A percentile compares a stretch with the other conserved stretches of the same genome.
phyloP scores from a whole-genome alignment of 1,140 invertebrate species.

The Mya arenaria region DNA sequence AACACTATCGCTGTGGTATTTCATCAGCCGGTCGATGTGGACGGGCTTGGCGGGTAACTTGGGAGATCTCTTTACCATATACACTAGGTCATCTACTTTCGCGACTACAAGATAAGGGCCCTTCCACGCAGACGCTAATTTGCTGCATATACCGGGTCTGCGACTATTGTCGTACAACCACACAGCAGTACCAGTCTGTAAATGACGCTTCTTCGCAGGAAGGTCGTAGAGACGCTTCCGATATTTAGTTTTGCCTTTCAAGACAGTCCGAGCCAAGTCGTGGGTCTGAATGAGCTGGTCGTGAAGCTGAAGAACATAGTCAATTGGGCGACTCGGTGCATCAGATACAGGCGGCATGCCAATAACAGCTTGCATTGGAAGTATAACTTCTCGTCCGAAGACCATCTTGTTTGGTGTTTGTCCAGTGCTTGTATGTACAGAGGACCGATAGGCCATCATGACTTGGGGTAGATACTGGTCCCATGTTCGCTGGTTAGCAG shows the following conservation, averaged over 20 bases:
- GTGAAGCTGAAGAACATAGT: background rate
- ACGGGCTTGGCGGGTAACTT: conserved; percentile 12
- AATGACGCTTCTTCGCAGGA: background rate
- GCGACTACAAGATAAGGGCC: conserved; percentile 17
- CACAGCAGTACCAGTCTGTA: conserved; percentile 5
- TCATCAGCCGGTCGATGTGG: conserved; percentile 21
- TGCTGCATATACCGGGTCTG: background rate
- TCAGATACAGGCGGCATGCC: background rate
- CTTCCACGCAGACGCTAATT: conserved; percentile 14
- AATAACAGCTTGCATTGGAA: background rate
- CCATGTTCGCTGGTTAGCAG: background rate
- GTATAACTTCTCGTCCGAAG: conserved; percentile 49
- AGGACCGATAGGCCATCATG: conserved; percentile 39
- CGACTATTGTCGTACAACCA: conserved; percentile 27
- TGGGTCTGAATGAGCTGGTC: background rate
- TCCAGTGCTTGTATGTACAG: conserved; percentile 39
- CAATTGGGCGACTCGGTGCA: background rate
- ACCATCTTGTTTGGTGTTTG: conserved; percentile 56
- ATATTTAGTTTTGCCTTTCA: background rate
- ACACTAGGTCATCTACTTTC: conserved; percentile 23
- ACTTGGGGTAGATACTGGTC: background rate
- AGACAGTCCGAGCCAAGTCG: background rate
- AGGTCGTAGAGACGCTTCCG: background rate
- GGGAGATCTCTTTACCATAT: background rate
- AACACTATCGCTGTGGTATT: conserved; percentile 30